Percentiles rank a stretch among this genome's conserved stretches.
phyloP scores from a whole-genome alignment of 1,140 invertebrate genomes.

The Zaprionus gabonicus region DNA sequence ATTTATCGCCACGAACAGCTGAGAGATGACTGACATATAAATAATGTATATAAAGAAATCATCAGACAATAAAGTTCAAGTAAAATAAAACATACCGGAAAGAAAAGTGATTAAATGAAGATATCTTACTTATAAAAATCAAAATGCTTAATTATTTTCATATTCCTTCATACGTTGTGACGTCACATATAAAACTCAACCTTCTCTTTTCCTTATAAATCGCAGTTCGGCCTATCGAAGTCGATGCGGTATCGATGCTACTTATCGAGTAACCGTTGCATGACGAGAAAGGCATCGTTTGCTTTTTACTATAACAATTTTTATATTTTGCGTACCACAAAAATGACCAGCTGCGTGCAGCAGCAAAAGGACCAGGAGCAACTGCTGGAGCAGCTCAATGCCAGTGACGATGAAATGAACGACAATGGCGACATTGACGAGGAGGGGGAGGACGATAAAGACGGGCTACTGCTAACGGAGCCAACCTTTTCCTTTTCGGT shows the following conservation, averaged over 20 bases:
- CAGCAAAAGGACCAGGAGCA: constrained; percentile 75
- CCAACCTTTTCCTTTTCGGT: constrained; percentile 73
- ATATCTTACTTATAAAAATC: not conserved
- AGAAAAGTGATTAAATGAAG: not conserved
- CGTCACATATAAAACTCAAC: constrained; percentile 6
- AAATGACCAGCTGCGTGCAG: constrained; percentile 80
- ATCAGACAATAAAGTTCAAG: not conserved
- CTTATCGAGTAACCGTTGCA: constrained; percentile 11
- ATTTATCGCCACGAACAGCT: constrained; percentile 26
- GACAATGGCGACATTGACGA: constrained; percentile 32
- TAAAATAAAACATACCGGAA: not conserved
- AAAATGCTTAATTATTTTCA: not conserved
- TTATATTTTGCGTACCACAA: constrained; percentile 23
- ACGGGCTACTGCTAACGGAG: constrained; percentile 55
- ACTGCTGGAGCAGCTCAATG: constrained; percentile 64
- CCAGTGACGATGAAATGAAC: constrained; percentile 68
- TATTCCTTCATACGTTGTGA: not conserved
- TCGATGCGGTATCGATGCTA: constrained; percentile 10
- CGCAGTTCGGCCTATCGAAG: constrained; percentile 11
- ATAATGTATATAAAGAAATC: not conserved
- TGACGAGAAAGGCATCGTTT: constrained; percentile 22
- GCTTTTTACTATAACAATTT: constrained; percentile 44
- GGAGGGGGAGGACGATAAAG: constrained; percentile 57
- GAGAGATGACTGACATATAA: not conserved
- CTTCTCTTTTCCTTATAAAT: not conserved